phyloP scores from a whole-genome alignment of 2,888 invertebrate species.

The Watsonalla binaria region DNA sequence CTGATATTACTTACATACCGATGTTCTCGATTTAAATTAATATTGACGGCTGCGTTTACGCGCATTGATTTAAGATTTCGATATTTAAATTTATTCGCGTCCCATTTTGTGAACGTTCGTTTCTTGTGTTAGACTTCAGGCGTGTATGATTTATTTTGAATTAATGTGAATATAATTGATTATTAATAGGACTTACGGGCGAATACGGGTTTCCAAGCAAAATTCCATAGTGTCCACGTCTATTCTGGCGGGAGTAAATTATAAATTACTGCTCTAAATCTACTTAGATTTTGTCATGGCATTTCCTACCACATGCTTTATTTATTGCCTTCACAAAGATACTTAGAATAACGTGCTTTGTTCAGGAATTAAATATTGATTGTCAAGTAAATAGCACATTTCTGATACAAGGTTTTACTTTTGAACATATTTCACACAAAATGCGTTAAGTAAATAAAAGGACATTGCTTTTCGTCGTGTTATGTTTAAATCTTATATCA shows the following conservation, averaged over 20 bases:
- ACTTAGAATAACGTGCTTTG: not conserved
- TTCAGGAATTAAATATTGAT: not conserved
- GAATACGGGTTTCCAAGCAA: conserved; percentile 29
- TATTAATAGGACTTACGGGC: conserved; percentile 41
- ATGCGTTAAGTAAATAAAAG: no score
- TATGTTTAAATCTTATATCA: no score
- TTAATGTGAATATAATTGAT: conserved; percentile 46
- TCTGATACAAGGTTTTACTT: no score
- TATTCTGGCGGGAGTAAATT: conserved; percentile 6
- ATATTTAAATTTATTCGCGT: conserved; percentile 61
- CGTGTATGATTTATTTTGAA: conserved; percentile 51
- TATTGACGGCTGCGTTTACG: conserved; percentile 54
- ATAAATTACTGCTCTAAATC: conserved; percentile 1
- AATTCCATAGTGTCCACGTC: conserved; percentile 19
- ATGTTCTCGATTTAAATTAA: conserved; percentile 58
- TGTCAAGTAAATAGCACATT: no score
- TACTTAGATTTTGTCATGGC: not conserved
- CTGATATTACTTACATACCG: conserved; percentile 35
- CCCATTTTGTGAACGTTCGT: conserved; percentile 50
- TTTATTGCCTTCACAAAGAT: not conserved
- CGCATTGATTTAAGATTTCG: conserved; percentile 39
- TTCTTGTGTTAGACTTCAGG: conserved; percentile 49
- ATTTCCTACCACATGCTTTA: not conserved
- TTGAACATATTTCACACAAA: no score
- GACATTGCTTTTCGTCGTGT: no score